Evolutionary conservation across 2,113 vertebrate species (phyloP).

Genomic region (Petroica traversi): DNA sequence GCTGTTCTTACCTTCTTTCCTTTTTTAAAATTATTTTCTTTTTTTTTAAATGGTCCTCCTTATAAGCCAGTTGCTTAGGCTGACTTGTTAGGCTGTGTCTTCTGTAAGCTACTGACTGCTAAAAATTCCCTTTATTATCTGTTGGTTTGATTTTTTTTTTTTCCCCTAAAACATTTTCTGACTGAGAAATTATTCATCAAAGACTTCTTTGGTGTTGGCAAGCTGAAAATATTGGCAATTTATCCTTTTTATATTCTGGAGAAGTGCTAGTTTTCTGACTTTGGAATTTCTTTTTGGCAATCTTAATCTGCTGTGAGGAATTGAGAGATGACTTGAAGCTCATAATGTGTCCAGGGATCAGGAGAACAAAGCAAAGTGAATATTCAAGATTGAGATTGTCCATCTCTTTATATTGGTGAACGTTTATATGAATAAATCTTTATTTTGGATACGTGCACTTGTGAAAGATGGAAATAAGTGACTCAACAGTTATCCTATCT

Average conservation of each 20-base stretch:
- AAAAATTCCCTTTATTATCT: neutral
- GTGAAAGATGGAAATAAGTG: neutral
- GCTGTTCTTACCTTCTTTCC: neutral
- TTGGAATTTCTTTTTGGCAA: neutral
- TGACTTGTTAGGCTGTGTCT: neutral
- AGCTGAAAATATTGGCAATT: neutral
- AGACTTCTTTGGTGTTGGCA: neutral
- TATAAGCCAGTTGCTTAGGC: neutral
- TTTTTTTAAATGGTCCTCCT: neutral
- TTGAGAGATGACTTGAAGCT: neutral
- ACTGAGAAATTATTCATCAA: neutral
- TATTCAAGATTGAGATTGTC: neutral
- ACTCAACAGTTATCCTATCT: neutral
- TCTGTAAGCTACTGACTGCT: neutral
- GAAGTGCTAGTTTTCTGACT: neutral
- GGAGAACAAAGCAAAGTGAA: neutral
- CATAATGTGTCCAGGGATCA: neutral
- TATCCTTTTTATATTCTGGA: neutral
- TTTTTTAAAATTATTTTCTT: fast-evolving
- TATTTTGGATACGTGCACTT: neutral
- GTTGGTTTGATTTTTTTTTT: neutral
- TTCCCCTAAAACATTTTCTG: neutral
- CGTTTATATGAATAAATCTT: neutral
- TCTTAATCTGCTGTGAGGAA: neutral
- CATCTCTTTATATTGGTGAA: neutral